A percentile compares a stretch with the other conserved stretches of the same genome.
phyloP scores from a whole-genome alignment of 2,113 vertebrate genomes.

The Physeter macrocephalus region DNA sequence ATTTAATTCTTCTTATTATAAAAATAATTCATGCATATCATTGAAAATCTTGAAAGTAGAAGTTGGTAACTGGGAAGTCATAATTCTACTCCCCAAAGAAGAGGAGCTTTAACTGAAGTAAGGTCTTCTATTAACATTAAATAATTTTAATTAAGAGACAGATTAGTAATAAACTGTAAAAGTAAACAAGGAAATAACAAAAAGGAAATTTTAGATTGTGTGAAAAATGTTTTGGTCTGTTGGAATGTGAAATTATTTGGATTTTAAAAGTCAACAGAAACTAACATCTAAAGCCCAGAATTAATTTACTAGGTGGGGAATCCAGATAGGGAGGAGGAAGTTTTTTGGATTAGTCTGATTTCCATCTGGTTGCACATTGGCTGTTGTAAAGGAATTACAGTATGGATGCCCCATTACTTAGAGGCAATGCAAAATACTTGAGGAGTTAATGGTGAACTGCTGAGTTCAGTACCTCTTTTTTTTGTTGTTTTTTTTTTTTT shows the following conservation, averaged over 20 bases:
- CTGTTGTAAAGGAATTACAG: neutral
- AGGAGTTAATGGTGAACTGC: neutral
- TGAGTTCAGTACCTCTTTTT: neutral
- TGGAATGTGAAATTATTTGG: neutral
- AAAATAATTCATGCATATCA: neutral
- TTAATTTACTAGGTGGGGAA: neutral
- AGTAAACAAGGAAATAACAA: neutral
- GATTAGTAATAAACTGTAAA: neutral
- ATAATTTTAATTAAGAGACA: neutral
- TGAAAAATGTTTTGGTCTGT: neutral
- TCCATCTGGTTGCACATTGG: neutral
- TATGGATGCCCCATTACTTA: neutral
- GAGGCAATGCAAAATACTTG: neutral
- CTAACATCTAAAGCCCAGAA: neutral
- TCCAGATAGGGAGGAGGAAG: neutral
- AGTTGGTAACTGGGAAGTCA: neutral
- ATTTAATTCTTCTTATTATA: neutral
- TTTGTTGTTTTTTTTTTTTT: too few species aligned
- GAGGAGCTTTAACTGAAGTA: neutral
- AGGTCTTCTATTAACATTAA: neutral
- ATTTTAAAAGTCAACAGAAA: neutral
- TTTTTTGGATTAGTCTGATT: neutral
- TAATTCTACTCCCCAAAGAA: neutral
- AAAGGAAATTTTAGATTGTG: neutral
- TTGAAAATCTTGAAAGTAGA: constrained; percentile 4